These are phyloP conservation scores for Tichodroma muraria DNA, from an alignment of 2,113 vertebrate genomes.

Conservation along the genomic window DNA sequence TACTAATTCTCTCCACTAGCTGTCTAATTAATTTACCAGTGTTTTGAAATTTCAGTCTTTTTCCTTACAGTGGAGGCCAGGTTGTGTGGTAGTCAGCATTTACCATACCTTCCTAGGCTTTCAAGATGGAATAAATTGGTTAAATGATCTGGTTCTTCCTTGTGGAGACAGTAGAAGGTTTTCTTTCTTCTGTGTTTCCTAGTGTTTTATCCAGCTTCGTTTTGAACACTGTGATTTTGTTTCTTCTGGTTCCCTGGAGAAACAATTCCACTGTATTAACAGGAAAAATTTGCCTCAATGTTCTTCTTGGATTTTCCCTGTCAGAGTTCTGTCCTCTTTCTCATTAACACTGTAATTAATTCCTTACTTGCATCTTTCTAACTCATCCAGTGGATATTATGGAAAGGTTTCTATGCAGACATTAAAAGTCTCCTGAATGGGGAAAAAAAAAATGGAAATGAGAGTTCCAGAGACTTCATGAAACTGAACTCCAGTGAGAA, in stretches of 20 bases:
- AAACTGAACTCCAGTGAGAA: neutral
- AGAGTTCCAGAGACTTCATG: neutral
- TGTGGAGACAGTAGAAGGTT: neutral
- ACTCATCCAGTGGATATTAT: neutral
- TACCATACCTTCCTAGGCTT: neutral
- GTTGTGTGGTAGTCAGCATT: neutral
- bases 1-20: neutral
- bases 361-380: neutral
- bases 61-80: neutral
- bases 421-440: neutral
- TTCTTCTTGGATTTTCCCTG: slow-evolving; percentile 4
- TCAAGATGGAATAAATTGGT: slow-evolving; percentile 1
- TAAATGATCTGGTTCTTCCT: slow-evolving; percentile 1
- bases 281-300: slow-evolving; percentile 26
- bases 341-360: neutral
- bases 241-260: neutral
- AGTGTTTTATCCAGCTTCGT: neutral
- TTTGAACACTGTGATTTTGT: neutral
- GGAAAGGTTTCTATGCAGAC: neutral
- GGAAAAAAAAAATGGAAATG: neutral
- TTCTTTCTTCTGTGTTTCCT: slow-evolving; percentile 31
- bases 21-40: neutral
- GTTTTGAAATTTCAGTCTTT: neutral
- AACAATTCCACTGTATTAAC: neutral
- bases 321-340: neutral